phyloP scores from a whole-genome alignment of 2,113 vertebrate genomes.

The Panthera uncia region DNA sequence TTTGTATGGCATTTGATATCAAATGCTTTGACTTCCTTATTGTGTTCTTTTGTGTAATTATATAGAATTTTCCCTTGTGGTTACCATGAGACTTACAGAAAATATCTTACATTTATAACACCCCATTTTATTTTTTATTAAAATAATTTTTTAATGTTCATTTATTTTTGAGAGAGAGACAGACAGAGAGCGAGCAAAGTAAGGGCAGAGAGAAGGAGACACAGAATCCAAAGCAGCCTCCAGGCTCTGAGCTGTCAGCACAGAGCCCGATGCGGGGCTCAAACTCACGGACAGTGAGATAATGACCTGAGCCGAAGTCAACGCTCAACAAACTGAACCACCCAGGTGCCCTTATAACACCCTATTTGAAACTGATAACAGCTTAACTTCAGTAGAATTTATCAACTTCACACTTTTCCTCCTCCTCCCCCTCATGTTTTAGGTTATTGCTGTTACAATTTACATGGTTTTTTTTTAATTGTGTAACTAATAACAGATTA shows the following conservation, averaged over 20 bases:
- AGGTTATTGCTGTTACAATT: background rate
- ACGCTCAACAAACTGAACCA: no score
- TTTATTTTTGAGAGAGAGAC: no score
- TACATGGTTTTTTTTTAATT: background rate
- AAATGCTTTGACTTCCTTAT: background rate
- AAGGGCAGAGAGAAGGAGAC: no score
- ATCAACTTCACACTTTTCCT: background rate
- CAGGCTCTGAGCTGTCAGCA: no score
- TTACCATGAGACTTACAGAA: background rate
- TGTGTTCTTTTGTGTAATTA: background rate
- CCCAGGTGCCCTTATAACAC: background rate
- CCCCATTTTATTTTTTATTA: background rate
- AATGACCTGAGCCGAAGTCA: no score
- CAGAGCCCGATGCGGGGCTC: no score
- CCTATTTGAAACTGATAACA: background rate
- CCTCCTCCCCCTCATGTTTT: background rate
- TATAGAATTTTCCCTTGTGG: background rate
- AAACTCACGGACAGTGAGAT: no score
- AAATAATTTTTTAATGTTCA: no score
- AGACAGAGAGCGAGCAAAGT: no score
- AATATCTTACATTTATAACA: background rate
- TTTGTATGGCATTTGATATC: background rate
- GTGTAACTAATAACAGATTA: background rate
- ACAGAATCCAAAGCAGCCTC: no score
- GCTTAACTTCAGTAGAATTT: background rate